Conservation (phyloP, 2,888 invertebrate genomes). For the Dromius quadrimaculatus region DNA sequence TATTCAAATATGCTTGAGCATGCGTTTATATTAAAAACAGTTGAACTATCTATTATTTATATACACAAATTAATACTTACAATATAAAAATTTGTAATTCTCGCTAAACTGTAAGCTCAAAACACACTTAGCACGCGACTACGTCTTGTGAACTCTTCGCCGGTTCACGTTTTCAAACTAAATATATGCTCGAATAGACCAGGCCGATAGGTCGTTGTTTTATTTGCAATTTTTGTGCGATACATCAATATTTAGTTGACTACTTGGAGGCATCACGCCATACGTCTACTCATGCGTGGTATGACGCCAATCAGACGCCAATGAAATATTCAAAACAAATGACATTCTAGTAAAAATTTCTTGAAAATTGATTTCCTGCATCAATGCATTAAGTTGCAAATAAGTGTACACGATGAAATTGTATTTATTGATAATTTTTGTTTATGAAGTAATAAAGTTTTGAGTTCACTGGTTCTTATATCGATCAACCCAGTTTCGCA, state of each 20-base stretch:
- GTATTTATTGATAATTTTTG: constrained; percentile 1
- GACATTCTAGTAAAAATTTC: too few species aligned
- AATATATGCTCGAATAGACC: constrained; percentile 25
- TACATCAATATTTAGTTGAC: constrained; percentile 36
- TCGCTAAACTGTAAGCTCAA: not conserved
- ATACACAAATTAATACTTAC: constrained; percentile 18
- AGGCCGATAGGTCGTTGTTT: not conserved
- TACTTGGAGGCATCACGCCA: constrained; percentile 38
- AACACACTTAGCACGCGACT: constrained; percentile 24
- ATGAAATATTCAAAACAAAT: not conserved
- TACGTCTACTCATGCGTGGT: constrained; percentile 40
- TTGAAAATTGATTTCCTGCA: too few species aligned
- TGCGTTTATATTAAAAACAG: too few species aligned
- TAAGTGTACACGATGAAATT: not conserved
- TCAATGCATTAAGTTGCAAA: not conserved
- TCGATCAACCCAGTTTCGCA: constrained; percentile 41
- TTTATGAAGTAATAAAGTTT: constrained; percentile 19
- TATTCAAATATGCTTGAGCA: too few species aligned
- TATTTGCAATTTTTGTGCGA: not conserved
- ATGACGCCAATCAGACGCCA: not conserved
- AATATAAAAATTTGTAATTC: constrained; percentile 2
- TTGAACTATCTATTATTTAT: too few species aligned
- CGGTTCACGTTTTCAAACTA: constrained; percentile 45
- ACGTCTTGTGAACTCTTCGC: constrained; percentile 39
- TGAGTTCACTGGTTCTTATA: constrained; percentile 13